Evolutionary conservation across 2,888 invertebrate species (phyloP).

Genomic region (Ditula angustiorana): DNA sequence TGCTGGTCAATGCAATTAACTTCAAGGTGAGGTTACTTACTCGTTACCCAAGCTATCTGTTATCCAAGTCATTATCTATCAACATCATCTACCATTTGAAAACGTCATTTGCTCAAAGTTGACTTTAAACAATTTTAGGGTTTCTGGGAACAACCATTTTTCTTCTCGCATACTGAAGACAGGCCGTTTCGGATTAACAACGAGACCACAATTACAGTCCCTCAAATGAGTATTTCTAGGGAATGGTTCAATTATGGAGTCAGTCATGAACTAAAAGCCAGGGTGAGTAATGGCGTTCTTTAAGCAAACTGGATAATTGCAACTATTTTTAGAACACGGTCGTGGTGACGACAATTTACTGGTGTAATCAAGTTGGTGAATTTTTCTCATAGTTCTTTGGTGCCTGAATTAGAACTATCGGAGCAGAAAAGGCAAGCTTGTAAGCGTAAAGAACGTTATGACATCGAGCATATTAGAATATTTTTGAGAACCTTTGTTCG

Average conservation of each 20-base stretch:
- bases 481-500: too few relatives aligned
- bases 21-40: not conserved
- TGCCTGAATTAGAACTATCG: too few relatives aligned
- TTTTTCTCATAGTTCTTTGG: too few relatives aligned
- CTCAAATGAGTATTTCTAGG: not conserved
- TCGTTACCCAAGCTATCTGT: too few relatives aligned
- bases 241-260: not conserved
- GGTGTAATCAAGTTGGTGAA: too few relatives aligned
- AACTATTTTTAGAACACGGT: not conserved
- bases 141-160: not conserved
- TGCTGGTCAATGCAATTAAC: not conserved
- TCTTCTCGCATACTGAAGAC: not conserved
- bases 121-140: not conserved
- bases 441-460: too few relatives aligned
- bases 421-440: too few relatives aligned
- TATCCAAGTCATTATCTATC: too few relatives aligned
- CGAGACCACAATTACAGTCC: not conserved
- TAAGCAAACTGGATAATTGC: not conserved
- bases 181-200: not conserved
- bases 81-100: too few relatives aligned
- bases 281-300: not conserved
- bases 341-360: too few relatives aligned
- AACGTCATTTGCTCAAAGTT: not conserved
- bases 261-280: not conserved
- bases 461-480: too few relatives aligned